These are phyloP conservation scores for Diaperis boleti DNA, from an alignment of 2,888 invertebrate genomes.

Conservation along the genomic window DNA sequence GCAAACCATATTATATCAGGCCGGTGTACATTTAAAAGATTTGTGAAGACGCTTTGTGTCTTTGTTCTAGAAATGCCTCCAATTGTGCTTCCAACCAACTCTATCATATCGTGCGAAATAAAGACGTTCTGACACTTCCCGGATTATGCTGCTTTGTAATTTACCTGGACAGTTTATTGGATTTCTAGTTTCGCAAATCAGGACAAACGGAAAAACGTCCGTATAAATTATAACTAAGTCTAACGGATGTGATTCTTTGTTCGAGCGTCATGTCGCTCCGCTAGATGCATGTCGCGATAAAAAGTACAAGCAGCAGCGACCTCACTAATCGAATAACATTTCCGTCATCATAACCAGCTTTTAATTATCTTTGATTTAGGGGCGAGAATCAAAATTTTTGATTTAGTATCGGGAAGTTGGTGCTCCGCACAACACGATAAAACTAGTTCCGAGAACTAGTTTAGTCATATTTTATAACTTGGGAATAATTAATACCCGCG, in stretches of 20 bases:
- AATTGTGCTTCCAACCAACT: too few species aligned
- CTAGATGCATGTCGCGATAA: conserved; percentile 3
- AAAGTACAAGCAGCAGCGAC: background rate
- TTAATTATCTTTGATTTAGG: conserved; percentile 1
- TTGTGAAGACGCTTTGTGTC: too few species aligned
- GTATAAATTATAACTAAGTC: conserved; percentile 2
- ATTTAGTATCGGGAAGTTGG: conserved; percentile 23
- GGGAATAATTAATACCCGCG: conserved; percentile 39
- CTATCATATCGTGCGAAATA: too few species aligned
- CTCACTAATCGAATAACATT: background rate
- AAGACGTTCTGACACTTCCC: too few species aligned
- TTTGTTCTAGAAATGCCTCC: too few species aligned
- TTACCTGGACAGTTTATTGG: too few species aligned
- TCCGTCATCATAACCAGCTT: background rate
- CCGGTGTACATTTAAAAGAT: too few species aligned
- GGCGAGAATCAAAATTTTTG: conserved; percentile 10
- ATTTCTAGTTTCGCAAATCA: background rate
- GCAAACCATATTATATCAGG: too few species aligned
- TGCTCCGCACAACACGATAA: conserved; percentile 25
- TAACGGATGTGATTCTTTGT: conserved; percentile 5
- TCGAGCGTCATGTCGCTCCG: background rate
- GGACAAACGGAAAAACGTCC: conserved; percentile 1
- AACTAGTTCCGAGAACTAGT: conserved; percentile 21
- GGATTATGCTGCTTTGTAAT: too few species aligned
- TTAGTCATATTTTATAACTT: conserved; percentile 36